Conservation (phyloP, 2,797 vertebrate species). For the Mionectes olivaceus region DNA sequence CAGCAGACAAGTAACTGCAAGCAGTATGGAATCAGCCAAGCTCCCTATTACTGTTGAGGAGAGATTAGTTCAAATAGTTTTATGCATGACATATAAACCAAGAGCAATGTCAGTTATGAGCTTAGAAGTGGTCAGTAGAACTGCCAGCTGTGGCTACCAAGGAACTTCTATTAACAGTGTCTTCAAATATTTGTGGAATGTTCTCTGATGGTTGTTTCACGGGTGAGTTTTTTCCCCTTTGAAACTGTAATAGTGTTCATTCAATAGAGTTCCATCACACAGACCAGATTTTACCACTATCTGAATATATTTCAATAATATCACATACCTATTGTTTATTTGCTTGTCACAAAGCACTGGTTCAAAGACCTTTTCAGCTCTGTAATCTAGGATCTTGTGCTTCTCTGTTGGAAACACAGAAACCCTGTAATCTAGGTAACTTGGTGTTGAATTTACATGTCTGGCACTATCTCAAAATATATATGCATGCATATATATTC, state of each 20-base stretch:
- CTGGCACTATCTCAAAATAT: background rate
- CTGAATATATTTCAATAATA: background rate
- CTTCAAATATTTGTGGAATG: background rate
- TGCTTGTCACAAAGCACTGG: background rate
- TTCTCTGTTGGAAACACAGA: background rate
- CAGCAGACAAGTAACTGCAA: background rate
- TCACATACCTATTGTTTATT: background rate
- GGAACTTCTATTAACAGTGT: background rate
- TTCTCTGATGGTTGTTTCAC: background rate
- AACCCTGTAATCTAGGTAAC: background rate
- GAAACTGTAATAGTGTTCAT: background rate
- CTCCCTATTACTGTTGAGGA: background rate
- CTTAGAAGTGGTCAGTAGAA: background rate
- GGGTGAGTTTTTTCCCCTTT: background rate
- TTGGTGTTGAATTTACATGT: background rate
- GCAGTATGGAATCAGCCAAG: background rate
- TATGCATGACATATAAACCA: background rate
- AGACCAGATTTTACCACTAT: background rate
- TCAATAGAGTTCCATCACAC: background rate
- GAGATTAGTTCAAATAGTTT: background rate
- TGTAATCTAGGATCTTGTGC: background rate
- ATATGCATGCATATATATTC: background rate
- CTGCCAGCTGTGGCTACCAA: background rate
- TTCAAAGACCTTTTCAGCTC: background rate
- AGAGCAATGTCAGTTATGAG: background rate